Base-by-base conservation (phyloP, 1,140 invertebrate species). In the Cotesia vestalis region DNA sequence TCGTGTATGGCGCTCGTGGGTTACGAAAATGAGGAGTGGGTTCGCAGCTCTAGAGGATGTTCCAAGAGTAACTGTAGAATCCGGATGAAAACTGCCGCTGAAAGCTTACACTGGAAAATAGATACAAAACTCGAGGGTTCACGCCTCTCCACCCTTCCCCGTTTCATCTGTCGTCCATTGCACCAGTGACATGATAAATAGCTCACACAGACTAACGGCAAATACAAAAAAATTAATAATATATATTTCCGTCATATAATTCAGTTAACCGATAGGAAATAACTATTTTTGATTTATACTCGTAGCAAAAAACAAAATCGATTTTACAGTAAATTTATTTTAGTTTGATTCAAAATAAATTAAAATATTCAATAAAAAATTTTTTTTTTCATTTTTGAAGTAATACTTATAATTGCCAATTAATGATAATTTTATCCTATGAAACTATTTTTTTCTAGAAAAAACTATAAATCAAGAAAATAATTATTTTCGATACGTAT, bases 21-120 rank as follows among this genome's bases (percentile, higher is more conserved):
- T 66, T 64, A 27, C 60, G 61, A 72, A 72, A 75, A 72, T 52
- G 75, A 73, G 53, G 53, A n/a, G 12, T 55, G 17, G n/a, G 17
- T 55, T n/a, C 53, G n/a, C 4, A 17, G 12, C 53, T 55, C 40
- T 6, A 46, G 40, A 46, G 40, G 40, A 46, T 46, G 40, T 46
- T 46, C 6, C 40, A 46, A 46, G 40, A 46, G 40, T 46, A 46
- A 61, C 59, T 61, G 14, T n/a, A 40, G 62, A 14, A 64, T 35
- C n/a, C 38, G 35, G 62, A 64, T 64, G 62, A 76, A 74, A 61
- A 46, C 53, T 69, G 63, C 61, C 55, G 66, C 71, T 70, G 74
- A 72, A 77, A 77, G 69, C 72, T 70, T 53, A 64, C 69, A 12
- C 52, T 59, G 72, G 53, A 74, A 76, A 74, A 72, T 74, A 60